phyloP scores from a whole-genome alignment of 2,888 invertebrate species.

The Amphimallon solstitiale region DNA sequence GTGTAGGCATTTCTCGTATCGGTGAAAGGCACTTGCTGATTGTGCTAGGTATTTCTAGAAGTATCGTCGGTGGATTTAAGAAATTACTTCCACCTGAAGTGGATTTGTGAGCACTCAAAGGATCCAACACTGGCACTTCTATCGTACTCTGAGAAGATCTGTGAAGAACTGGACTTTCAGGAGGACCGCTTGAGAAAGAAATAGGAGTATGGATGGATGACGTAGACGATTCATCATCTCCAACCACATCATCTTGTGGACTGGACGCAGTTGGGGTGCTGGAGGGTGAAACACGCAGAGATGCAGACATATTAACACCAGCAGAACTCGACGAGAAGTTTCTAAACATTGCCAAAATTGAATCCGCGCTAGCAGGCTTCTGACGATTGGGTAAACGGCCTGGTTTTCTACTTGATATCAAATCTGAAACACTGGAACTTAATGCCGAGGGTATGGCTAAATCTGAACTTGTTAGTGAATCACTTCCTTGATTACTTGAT shows the following conservation, averaged over 20 bases:
- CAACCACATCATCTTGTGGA: slow-evolving; percentile 77
- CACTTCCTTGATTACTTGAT: slow-evolving; percentile 80
- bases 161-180: slow-evolving; percentile 72
- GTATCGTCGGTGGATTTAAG: slow-evolving; percentile 78
- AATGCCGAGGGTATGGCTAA: slow-evolving; percentile 71
- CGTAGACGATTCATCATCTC: slow-evolving; percentile 77
- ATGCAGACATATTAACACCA: slow-evolving; percentile 69
- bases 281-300: slow-evolving; percentile 73
- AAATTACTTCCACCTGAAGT: slow-evolving; percentile 69
- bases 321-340: slow-evolving; percentile 75
- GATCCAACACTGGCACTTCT: slow-evolving; percentile 74
- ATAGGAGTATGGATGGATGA: slow-evolving; percentile 73
- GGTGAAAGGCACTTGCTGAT: slow-evolving; percentile 83
- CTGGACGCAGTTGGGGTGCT: slow-evolving; percentile 80
- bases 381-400: slow-evolving; percentile 63
- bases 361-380: slow-evolving; percentile 82
- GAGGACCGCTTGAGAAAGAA: slow-evolving; percentile 68
- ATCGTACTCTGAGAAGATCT: slow-evolving; percentile 61
- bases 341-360: slow-evolving; percentile 81
- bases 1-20: slow-evolving; percentile 81
- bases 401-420: slow-evolving; percentile 56
- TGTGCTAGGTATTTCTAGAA: slow-evolving; percentile 79
- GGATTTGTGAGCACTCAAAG: slow-evolving; percentile 73
- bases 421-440: slow-evolving; percentile 66
- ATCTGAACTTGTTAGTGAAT: slow-evolving; percentile 80